phyloP scores from a whole-genome alignment of 1,140 invertebrate species.

The Drosophila busckii region DNA sequence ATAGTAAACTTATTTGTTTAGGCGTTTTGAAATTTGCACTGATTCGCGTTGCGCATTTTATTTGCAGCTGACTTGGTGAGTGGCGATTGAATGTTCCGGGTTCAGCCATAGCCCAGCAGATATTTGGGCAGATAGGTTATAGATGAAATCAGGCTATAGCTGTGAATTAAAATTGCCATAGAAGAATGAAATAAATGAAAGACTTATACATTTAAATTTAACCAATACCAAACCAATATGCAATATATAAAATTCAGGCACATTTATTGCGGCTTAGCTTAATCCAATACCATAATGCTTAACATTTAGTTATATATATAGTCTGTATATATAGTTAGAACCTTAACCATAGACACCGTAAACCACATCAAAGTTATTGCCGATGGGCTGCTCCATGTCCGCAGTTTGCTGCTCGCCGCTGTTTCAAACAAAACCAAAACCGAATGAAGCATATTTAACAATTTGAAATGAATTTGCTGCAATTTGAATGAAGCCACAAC shows the following conservation, averaged over 20 bases:
- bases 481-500: constrained; percentile 3
- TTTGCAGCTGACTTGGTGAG: constrained; percentile 31
- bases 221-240: no score
- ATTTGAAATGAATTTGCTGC: neutral
- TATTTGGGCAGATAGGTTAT: constrained; percentile 76
- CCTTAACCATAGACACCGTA: constrained; percentile 47
- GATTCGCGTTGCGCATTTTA: constrained; percentile 46
- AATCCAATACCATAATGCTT: no score
- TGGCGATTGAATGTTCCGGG: neutral
- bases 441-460: constrained; percentile 25
- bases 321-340: constrained; percentile 1
- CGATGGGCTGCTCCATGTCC: neutral
- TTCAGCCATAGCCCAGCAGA: constrained; percentile 66
- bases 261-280: no score
- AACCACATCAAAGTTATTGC: constrained; percentile 38
- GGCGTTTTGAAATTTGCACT: constrained; percentile 40
- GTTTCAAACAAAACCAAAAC: constrained; percentile 33
- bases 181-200: neutral
- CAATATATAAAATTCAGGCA: no score
- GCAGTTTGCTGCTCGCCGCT: constrained; percentile 28
- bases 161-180: constrained; percentile 14
- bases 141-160: constrained; percentile 73
- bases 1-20: constrained; percentile 67
- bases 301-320: constrained; percentile 53
- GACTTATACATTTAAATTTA: no score